A percentile compares a stretch with the other conserved stretches of the same genome.
phyloP scores from a whole-genome alignment of 2,797 vertebrate genomes.

The Sylvilagus floridanus region DNA sequence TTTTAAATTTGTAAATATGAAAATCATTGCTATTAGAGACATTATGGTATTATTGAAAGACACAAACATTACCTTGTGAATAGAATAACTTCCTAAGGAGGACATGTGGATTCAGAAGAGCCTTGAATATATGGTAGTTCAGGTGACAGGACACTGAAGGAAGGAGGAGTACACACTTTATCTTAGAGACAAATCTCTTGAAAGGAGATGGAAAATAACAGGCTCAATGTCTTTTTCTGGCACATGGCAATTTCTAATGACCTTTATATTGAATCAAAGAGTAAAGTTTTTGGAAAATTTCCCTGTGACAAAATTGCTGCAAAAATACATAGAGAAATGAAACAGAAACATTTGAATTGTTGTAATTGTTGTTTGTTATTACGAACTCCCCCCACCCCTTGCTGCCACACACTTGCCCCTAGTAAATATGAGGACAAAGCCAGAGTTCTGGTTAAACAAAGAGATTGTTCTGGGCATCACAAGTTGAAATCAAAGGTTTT shows the following conservation, averaged over 20 bases:
- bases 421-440: constrained; percentile 54
- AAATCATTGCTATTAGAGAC: not conserved
- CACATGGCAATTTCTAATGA: not conserved
- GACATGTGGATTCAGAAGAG: not conserved
- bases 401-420: not conserved
- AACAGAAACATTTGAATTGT: constrained; percentile 44
- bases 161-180: not conserved
- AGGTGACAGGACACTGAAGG: not conserved
- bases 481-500: constrained; percentile 83
- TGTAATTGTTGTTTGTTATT: not conserved
- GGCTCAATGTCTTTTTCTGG: constrained; percentile 1
- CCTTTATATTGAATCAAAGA: constrained; percentile 9
- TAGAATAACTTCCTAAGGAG: not conserved
- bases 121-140: not conserved
- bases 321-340: constrained; percentile 38
- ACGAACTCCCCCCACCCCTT: not conserved
- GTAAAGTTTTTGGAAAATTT: constrained; percentile 2
- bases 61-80: not conserved
- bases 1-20: constrained; percentile 13
- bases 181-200: not conserved
- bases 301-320: not conserved
- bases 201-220: not conserved
- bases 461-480: constrained; percentile 73
- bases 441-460: constrained; percentile 66
- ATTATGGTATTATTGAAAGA: not conserved